A percentile compares a stretch with the other conserved stretches of the same genome.
phyloP scores from a whole-genome alignment of 2,888 invertebrate genomes.

The Ellobium chinense region DNA sequence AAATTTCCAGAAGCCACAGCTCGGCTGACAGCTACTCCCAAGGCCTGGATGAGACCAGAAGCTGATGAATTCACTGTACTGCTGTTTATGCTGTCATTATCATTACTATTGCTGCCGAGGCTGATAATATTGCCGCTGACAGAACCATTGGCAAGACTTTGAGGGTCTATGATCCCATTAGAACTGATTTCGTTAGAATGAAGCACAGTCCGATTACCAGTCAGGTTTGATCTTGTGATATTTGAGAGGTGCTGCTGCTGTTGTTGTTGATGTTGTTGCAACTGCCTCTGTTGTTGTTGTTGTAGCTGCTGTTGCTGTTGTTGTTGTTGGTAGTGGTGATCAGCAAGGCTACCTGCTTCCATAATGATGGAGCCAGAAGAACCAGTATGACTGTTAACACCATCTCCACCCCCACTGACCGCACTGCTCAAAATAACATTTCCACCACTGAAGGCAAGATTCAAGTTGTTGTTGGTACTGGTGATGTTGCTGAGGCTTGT shows the following conservation, averaged over 20 bases:
- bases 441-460: not conserved
- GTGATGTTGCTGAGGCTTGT: not conserved
- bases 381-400: not conserved
- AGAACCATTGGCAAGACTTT: not conserved
- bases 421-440: slow-evolving; percentile 26
- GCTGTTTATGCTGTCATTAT: not conserved
- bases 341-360: slow-evolving; percentile 17
- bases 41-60: slow-evolving; percentile 29
- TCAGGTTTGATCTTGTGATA: not conserved
- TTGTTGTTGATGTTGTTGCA: not conserved
- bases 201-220: not conserved
- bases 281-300: slow-evolving; percentile 9
- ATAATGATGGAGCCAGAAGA: slow-evolving; percentile 9
- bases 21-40: slow-evolving; percentile 29
- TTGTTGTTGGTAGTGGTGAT: slow-evolving; percentile 9
- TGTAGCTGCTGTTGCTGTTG: not conserved
- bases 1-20: slow-evolving; percentile 32
- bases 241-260: slow-evolving; percentile 14
- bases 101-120: slow-evolving; percentile 2
- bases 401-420: not conserved
- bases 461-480: slow-evolving; percentile 1
- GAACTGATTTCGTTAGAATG: slow-evolving; percentile 39
- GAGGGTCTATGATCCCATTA: slow-evolving; percentile 16
- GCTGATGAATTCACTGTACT: slow-evolving; percentile 2
- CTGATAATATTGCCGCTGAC: not conserved